A percentile compares a stretch with the other conserved stretches of the same genome.
phyloP scores from a whole-genome alignment of 2,797 vertebrate genomes.

The Paedocypris micromegethes region DNA sequence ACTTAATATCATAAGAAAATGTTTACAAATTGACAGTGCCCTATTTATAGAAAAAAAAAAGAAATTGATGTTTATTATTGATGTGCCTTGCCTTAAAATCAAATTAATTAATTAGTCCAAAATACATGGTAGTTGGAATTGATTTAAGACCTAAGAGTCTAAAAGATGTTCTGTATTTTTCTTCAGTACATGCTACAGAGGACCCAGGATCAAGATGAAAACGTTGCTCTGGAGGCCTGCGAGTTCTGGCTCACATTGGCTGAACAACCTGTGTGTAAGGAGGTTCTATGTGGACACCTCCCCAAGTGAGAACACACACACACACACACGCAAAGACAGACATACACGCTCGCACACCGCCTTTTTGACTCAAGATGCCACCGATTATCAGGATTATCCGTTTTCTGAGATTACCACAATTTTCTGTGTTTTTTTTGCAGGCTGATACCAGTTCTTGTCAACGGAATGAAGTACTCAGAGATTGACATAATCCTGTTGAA shows the following conservation, averaged over 20 bases:
- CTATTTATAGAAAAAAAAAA: no score
- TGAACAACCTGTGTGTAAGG: conserved; percentile 94
- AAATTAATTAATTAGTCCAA: no score
- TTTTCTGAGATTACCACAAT: conserved; percentile 50
- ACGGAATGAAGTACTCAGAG: conserved; percentile 98
- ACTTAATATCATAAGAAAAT: no score
- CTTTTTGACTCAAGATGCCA: background rate
- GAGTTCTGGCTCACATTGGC: conserved; percentile 97
- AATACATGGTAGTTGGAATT: no score
- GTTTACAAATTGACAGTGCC: no score
- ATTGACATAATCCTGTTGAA: conserved; percentile 97
- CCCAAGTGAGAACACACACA: conserved; percentile 75
- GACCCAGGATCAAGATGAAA: conserved; percentile 95
- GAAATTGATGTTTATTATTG: no score
- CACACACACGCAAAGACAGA: conserved; percentile 1
- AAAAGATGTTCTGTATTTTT: background rate
- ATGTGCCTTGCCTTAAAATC: no score
- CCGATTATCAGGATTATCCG: conserved; percentile 43
- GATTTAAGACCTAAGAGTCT: no score
- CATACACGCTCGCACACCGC: background rate
- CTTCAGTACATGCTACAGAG: conserved; percentile 90
- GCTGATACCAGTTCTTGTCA: conserved; percentile 90
- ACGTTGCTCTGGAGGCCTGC: conserved; percentile 92
- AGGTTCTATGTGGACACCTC: conserved; percentile 87
- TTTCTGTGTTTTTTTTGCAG: conserved; percentile 58